phyloP scores from a whole-genome alignment of 2,888 invertebrate genomes.

The Lithophane semibrunnea region DNA sequence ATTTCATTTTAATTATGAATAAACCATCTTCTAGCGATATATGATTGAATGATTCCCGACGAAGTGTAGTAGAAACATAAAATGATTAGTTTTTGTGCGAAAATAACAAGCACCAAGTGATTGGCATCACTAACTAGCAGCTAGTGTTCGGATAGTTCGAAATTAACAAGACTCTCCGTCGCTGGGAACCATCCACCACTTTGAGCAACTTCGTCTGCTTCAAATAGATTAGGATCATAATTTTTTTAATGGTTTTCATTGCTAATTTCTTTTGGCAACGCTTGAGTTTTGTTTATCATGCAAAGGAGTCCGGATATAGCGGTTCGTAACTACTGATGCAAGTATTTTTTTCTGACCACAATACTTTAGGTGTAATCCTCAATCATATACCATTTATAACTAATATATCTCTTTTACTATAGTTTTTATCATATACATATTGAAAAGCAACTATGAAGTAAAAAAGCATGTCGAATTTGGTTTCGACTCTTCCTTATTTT shows the following conservation, averaged over 20 bases:
- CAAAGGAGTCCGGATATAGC: background rate
- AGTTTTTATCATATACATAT: background rate
- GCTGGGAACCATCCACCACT: constrained; percentile 1
- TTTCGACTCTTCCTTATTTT: background rate
- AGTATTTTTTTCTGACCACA: constrained; percentile 2
- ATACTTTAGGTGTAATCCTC: background rate
- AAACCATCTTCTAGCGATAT: background rate
- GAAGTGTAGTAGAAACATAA: background rate
- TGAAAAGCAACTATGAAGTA: background rate
- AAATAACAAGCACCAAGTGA: constrained; percentile 1
- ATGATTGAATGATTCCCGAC: background rate
- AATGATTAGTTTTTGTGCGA: background rate
- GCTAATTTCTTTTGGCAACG: constrained; percentile 10
- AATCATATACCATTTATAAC: background rate
- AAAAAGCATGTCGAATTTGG: background rate
- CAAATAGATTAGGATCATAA: constrained; percentile 4
- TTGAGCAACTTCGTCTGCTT: constrained; percentile 7
- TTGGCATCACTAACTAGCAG: constrained; percentile 8
- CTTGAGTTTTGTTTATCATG: constrained; percentile 16
- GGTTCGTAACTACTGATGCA: background rate
- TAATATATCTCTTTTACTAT: background rate
- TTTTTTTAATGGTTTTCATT: constrained; percentile 14
- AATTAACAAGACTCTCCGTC: background rate
- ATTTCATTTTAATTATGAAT: too few species aligned
- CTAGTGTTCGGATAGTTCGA: background rate